phyloP scores from a whole-genome alignment of 2,797 vertebrate species.

The Capromys pilorides region DNA sequence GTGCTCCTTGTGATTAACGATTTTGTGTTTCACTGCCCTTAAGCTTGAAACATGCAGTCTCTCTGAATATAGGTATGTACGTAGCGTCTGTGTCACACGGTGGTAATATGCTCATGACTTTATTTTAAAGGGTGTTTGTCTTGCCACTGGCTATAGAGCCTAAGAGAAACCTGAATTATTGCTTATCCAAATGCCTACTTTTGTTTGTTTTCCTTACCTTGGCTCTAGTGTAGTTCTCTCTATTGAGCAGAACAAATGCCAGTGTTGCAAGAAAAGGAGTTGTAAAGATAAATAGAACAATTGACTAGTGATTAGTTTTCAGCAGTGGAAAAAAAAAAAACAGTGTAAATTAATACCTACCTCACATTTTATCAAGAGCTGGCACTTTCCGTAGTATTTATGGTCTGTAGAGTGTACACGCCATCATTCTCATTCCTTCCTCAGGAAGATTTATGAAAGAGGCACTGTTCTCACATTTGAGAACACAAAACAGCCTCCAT shows the following conservation, averaged over 20 bases:
- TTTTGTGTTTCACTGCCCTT: neutral
- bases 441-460: constrained; percentile 18
- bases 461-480: neutral
- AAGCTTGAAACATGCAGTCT: neutral
- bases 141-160: neutral
- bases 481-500: neutral
- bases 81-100: neutral
- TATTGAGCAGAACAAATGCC: neutral
- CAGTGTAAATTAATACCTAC: neutral
- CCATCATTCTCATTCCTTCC: neutral
- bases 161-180: neutral
- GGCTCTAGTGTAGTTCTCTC: constrained; percentile 13
- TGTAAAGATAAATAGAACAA: neutral
- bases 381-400: neutral
- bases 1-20: neutral
- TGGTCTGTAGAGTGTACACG: neutral
- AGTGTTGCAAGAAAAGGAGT: neutral
- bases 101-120: neutral
- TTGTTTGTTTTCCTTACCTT: neutral
- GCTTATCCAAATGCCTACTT: neutral
- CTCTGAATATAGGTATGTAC: neutral
- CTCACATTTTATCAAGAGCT: constrained; percentile 12
- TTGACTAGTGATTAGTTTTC: neutral
- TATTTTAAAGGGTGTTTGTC: neutral
- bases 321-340: neutral